Conservation (phyloP, 2,797 vertebrate species). For the Nasua narica region DNA sequence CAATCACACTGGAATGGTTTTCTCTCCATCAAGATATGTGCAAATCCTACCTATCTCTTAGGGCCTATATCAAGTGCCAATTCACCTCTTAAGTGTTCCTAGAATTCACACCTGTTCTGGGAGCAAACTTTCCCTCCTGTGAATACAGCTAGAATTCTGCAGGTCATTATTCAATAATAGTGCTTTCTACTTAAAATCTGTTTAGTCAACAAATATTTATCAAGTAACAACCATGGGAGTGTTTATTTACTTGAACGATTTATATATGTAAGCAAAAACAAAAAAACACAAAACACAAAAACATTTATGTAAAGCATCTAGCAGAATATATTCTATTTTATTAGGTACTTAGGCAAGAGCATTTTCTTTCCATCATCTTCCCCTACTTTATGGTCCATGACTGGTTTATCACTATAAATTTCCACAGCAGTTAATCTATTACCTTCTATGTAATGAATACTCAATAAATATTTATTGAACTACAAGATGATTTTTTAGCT, state of each 20-base stretch:
- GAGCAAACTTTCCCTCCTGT: not conserved
- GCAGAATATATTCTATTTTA: not conserved
- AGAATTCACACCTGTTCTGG: not conserved
- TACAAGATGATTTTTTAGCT: not conserved
- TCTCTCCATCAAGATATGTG: not conserved
- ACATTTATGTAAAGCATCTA: not conserved
- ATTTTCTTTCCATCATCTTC: not conserved
- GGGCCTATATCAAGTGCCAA: not conserved
- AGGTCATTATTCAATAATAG: not conserved
- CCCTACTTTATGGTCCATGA: not conserved
- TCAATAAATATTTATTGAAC: constrained; percentile 7
- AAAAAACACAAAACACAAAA: not conserved
- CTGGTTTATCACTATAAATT: not conserved
- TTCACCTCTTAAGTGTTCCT: not conserved
- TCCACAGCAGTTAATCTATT: not conserved
- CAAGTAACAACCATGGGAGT: not conserved
- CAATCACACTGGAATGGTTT: not conserved
- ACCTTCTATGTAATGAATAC: not conserved
- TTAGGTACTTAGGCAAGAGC: not conserved
- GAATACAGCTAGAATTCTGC: not conserved
- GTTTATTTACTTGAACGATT: not conserved
- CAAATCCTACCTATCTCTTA: not conserved
- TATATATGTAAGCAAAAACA: not conserved
- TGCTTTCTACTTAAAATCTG: not conserved
- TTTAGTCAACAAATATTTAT: not conserved